Conservation (phyloP, 2,113 vertebrate species). For the Arothron firmamentum region DNA sequence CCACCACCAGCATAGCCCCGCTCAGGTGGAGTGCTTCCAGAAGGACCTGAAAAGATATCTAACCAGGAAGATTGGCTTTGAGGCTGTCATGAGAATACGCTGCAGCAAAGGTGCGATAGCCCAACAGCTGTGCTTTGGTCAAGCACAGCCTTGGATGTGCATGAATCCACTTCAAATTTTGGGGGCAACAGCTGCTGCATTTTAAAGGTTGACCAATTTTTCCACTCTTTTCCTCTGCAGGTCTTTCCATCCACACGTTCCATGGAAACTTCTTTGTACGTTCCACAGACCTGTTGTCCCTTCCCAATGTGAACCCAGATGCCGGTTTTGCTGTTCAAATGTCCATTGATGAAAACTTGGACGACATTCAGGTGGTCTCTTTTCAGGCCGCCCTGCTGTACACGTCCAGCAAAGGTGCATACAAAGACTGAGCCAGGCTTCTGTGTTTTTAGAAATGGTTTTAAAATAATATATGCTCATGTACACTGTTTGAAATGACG, state of each 20-base stretch:
- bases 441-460: neutral
- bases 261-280: conserved; percentile 99
- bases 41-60: conserved; percentile 92
- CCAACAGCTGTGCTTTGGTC: neutral
- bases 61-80: conserved; percentile 94
- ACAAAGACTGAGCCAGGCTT: neutral
- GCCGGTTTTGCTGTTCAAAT: conserved; percentile 96
- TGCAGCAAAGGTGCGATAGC: conserved; percentile 85
- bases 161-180: no score
- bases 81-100: conserved; percentile 97
- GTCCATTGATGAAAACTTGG: conserved; percentile 93
- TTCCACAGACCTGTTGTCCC: conserved; percentile 91
- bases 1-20: conserved; percentile 89
- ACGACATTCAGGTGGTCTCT: conserved; percentile 89
- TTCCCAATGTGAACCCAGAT: conserved; percentile 95
- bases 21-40: conserved; percentile 87
- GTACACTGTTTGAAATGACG: neutral
- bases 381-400: conserved; percentile 97
- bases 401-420: conserved; percentile 94
- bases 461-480: neutral
- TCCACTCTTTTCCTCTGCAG: conserved; percentile 57
- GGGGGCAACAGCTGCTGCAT: neutral
- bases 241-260: conserved; percentile 98
- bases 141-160: neutral
- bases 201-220: neutral